Base-by-base conservation (phyloP, 2,113 vertebrate genomes). In the Microtus pennsylvanicus region DNA sequence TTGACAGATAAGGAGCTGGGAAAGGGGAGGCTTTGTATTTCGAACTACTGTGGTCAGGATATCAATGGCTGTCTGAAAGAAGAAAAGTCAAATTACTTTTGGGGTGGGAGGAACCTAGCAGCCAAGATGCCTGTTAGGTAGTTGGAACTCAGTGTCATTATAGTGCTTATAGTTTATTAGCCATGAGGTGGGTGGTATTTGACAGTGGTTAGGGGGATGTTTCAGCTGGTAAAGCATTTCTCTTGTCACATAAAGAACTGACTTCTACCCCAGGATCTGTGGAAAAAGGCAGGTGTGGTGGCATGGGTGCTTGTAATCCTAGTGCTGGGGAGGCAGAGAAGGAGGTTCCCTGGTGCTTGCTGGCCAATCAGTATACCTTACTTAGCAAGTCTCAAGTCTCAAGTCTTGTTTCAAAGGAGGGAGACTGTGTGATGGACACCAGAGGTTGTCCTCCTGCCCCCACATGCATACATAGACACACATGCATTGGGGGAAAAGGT, bases 1-100 rank as follows among this genome's bases (percentile, higher is more conserved):
- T 89, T 99, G 99, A 97, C 99, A 99, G 97, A 99, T 98, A 77
- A 99, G 98, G 97, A 99, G 98, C 98, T 99, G 99, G 5, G 99
- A 99, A 74, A 99, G 99, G 3, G 99, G 99, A 2, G 99, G 98
- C 91, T 99, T 99, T 11, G 99, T 99, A 94, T 99, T 99, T 95
- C 99, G 99, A 76, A 99, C 99, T 30, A 99, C 99, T 3, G 99
- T 99, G 87, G 99, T 99, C 98, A 99, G 97, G 97, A 99, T 99
- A 95, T 99, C 99, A 63, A 99, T 99, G 61, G 99, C 99, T 0
- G 99, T 99, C 99, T 99, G 98, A 81, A 69, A 95, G 92, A 86
- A 90, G 67, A 65, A 30, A 17, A 47, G 28, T 94, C 87, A 81
- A 70, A 61, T 11, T 33, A 28, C 63, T 58, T 80, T 45, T 33